Conservation (phyloP, 2,888 invertebrate species). For the Thymelicus acteon region DNA sequence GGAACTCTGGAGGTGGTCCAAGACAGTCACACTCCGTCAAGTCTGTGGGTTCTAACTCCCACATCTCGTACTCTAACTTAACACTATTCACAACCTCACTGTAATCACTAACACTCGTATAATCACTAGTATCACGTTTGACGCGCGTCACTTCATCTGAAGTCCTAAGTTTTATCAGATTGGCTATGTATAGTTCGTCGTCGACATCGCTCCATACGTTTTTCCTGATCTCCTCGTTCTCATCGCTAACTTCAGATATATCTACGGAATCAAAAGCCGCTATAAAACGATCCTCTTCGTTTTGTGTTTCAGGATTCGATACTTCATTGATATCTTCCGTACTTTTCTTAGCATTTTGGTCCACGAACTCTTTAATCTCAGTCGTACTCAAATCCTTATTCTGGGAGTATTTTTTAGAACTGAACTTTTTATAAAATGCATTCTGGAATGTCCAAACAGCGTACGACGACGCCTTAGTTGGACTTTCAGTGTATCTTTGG, state of each 20-base stretch:
- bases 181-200: conserved; percentile 81
- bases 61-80: conserved; percentile 86
- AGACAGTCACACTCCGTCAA: conserved; percentile 91
- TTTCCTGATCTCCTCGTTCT: conserved; percentile 72
- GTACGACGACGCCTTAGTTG: conserved; percentile 76
- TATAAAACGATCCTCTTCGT: conserved; percentile 60
- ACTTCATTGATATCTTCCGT: conserved; percentile 7
- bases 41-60: conserved; percentile 89
- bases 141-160: conserved; percentile 75
- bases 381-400: conserved; percentile 21
- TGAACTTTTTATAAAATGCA: conserved; percentile 56
- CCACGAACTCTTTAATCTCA: conserved; percentile 3
- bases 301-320: conserved; percentile 35
- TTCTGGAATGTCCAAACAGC: conserved; percentile 72
- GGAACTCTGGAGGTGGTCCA: conserved; percentile 90
- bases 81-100: conserved; percentile 84
- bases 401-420: conserved; percentile 38
- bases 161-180: conserved; percentile 75
- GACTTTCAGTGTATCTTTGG: conserved; percentile 72
- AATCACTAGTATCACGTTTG: conserved; percentile 77
- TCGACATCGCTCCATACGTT: conserved; percentile 80
- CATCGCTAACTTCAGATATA: conserved; percentile 56
- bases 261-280: conserved; percentile 52
- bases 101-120: conserved; percentile 77
- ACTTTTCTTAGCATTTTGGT: conserved; percentile 33